Percentiles rank a stretch among this genome's conserved stretches.
Conservation (phyloP, 1,140 invertebrate species). For the Carposina sasakii region DNA sequence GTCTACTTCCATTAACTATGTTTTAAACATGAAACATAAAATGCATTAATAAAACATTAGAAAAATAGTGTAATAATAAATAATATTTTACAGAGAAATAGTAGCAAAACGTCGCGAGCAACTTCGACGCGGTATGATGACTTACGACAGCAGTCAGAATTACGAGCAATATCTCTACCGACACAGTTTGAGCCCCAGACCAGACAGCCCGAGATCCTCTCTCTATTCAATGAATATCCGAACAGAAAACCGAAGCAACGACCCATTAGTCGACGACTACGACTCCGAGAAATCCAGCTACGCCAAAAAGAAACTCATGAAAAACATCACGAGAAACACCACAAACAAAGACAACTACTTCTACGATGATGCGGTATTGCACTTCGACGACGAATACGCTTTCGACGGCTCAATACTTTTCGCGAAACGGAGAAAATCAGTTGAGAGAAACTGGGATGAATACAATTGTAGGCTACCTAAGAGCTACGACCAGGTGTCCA, state of each 20-base stretch:
- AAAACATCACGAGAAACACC: slow-evolving; percentile 64
- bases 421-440: slow-evolving; percentile 65
- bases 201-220: slow-evolving; percentile 55
- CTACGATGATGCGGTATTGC: slow-evolving; percentile 66
- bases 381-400: slow-evolving; percentile 66
- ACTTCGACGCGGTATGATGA: slow-evolving; percentile 51
- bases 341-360: slow-evolving; percentile 60
- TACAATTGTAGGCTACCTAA: slow-evolving; percentile 38
- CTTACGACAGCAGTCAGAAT: slow-evolving; percentile 40
- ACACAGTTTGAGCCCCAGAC: slow-evolving; percentile 32
- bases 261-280: slow-evolving; percentile 66
- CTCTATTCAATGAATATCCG: slow-evolving; percentile 59
- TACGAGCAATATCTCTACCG: slow-evolving; percentile 42
- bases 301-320: slow-evolving; percentile 63
- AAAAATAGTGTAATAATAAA: no score
- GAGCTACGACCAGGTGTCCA: slow-evolving; percentile 51
- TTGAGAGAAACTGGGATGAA: slow-evolving; percentile 52
- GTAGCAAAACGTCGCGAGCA: slow-evolving; percentile 63
- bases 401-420: slow-evolving; percentile 68
- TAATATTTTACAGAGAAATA: no score
- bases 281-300: slow-evolving; percentile 67
- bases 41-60: no score
- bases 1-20: no score
- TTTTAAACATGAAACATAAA: no score
- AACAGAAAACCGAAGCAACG: slow-evolving; percentile 62